These are phyloP conservation scores for Chlorodrepanis virens DNA, from an alignment of 2,113 vertebrate species.

Conservation along the genomic window DNA sequence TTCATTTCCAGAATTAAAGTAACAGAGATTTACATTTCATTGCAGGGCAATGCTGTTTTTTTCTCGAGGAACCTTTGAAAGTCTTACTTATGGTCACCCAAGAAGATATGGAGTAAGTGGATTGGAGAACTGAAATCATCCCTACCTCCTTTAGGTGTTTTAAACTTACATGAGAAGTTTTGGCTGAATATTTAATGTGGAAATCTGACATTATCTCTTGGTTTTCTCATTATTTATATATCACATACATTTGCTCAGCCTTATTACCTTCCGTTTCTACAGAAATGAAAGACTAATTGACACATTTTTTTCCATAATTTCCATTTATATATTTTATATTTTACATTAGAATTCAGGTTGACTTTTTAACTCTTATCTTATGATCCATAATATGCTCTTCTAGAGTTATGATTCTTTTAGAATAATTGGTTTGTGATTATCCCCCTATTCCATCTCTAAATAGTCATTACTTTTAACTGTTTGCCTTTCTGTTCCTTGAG, in stretches of 20 bases:
- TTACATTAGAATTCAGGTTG: not conserved
- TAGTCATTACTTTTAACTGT: slow-evolving; percentile 21
- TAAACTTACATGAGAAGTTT: not conserved
- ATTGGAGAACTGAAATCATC: not conserved
- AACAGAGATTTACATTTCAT: not conserved
- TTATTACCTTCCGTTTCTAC: not conserved
- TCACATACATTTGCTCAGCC: not conserved
- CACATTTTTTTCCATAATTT: not conserved
- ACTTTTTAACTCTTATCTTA: not conserved
- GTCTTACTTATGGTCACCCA: not conserved
- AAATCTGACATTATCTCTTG: not conserved
- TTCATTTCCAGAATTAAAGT: not conserved
- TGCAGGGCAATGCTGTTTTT: not conserved
- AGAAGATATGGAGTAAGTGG: not conserved
- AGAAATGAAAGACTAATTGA: not conserved
- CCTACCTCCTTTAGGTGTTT: not conserved
- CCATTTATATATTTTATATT: not conserved
- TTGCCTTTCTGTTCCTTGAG: slow-evolving; percentile 39
- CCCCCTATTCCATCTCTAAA: not conserved
- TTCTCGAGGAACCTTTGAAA: not conserved
- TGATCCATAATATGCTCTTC: not conserved
- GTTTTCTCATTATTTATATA: not conserved
- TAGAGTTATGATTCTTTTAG: not conserved
- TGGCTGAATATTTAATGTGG: not conserved
- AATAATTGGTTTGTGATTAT: not conserved